Base-by-base conservation (phyloP, 2,888 invertebrate species). In the Cordilura impudica region DNA sequence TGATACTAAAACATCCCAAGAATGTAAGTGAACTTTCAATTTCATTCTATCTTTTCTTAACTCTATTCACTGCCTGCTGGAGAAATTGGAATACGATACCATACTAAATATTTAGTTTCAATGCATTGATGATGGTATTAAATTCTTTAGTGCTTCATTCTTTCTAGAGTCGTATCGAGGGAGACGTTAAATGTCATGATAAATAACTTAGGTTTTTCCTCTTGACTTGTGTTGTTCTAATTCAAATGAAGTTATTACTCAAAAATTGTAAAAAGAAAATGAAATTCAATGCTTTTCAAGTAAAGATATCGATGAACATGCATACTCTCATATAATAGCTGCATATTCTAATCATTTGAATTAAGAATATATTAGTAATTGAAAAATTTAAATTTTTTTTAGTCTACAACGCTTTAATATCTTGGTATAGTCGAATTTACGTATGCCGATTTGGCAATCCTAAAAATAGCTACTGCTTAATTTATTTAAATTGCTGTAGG, bases 1-100 rank as follows among this genome's bases (percentile, higher is more conserved):
- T 74, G 74, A 53, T 61, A 61, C 54, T 61, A 39, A 75, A 69
- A 67, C 63, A 75, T 75, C 63, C 63, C 47, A 69, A 75, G 54
- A 21, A 75, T 75, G 69, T 69, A 12, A 26, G 47, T 54, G 26
- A 16, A 69, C 67, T 69, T 69, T 74, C 35, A 26, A 12, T 69
- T 74, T 74, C 26, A 74, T 51, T 53, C 35, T n/a, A 39, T 47
- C 4, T 18, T 29, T 29, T 6, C 51, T 45, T n/a, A n/a, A n/a
- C n/a, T 21, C n/a, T 19, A 19, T 49, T 43, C 19, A 3, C 19
- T 12, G 4, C 12, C 21, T n/a, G n/a, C 14, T 43, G n/a, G 6
- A 7, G 6, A 6, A 6, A 23, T 2, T 21, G 26, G 51, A 51
- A 23, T 51, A 21, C 21, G 45, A 35, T 21, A 47, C 53, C 2